Evolutionary conservation across 2,113 vertebrate species (phyloP), one percentile per base, ranked within the genome.

Genomic region (Promerops cafer): DNA sequence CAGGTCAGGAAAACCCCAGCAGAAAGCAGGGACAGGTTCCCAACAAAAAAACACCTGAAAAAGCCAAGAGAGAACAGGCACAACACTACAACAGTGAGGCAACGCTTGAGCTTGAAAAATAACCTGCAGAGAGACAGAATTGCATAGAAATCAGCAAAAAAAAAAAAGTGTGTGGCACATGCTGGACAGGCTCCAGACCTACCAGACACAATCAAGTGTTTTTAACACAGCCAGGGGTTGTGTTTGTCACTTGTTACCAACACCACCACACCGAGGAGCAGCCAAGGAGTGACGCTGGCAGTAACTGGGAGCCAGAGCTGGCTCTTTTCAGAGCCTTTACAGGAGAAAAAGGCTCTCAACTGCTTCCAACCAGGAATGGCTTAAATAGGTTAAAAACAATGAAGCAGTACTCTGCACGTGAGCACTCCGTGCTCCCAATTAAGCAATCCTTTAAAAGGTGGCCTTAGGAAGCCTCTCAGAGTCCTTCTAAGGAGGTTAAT

Each of bases 341-440:
- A 27, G 61, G 39, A 93, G 47, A 49, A 72, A 91, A 50, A 75
- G 11, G 35, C 60, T 74, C 45, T 69, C 59, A 30, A 64, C 50
- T 61, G 45, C 70, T 83, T 42, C 3, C 21, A 54, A 74, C 24
- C 42, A 84, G 82, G 85, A 93, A 80, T 8, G 6, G 71, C 68
- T 93, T 80, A 88, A 95, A 93, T 50, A 85, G 75, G 86, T 90
- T 95, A 90, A 86, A 92, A 95, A 79, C 35, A 92, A 86, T 52
- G 68, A 83, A 90, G 23, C 30, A 18, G 37, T 2, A 4, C 7
- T 2, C 30, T 63, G 72, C 64, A 63, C 60, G 33, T 30, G 26
- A 86, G 76, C 59, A 42, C 40, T 28, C 52, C 2, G 20, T 15
- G 6, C 76, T 90, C 70, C 76, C 77, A 76, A 80, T 89, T 75